Evolutionary conservation across 2,113 vertebrate genomes (phyloP).

Genomic region (Saimiri boliviensis): DNA sequence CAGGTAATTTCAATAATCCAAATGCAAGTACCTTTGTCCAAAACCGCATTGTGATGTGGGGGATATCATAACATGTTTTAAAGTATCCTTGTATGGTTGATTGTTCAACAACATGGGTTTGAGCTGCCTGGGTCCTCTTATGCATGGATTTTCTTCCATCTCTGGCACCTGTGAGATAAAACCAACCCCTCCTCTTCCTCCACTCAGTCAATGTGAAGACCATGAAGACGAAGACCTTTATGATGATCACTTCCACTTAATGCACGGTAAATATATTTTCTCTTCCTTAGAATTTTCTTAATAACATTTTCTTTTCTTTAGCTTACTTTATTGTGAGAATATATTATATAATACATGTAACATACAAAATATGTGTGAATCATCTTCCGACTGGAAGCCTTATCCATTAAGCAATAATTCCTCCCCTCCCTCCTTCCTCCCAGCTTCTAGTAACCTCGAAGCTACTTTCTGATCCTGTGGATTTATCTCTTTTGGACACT

Average conservation of each 20-base stretch:
- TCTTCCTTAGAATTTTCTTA: too few species aligned
- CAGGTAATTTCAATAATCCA: neutral
- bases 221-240: neutral
- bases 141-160: neutral
- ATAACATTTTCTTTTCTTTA: neutral
- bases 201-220: neutral
- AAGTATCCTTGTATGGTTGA: neutral
- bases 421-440: neutral
- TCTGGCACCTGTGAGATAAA: neutral
- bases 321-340: neutral
- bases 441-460: neutral
- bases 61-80: neutral
- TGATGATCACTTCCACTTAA: neutral
- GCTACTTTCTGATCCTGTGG: neutral
- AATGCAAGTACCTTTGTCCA: neutral
- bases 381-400: neutral
- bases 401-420: neutral
- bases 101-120: neutral
- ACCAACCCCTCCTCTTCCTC: neutral
- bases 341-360: neutral
- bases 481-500: neutral
- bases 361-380: neutral
- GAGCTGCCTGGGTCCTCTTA: neutral
- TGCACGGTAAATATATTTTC: too few species aligned
- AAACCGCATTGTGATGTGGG: neutral